Percentiles rank a stretch among this genome's conserved stretches.
phyloP scores from a whole-genome alignment of 2,113 vertebrate genomes.

The Meleagris gallopavo region DNA sequence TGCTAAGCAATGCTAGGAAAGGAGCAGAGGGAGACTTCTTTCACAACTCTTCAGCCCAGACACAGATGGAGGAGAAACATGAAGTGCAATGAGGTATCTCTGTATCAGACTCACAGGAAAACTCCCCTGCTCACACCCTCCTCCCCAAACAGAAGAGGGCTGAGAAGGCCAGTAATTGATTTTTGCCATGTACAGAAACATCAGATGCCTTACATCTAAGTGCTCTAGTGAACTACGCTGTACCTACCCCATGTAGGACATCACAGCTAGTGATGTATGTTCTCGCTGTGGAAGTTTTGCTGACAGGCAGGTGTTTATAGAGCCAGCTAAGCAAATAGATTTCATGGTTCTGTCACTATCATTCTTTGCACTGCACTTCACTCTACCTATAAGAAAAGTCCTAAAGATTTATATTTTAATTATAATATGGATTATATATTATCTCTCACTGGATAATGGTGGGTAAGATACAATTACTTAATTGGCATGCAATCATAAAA shows the following conservation, averaged over 20 bases:
- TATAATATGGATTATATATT: neutral
- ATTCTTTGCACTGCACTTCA: neutral
- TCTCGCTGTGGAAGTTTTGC: neutral
- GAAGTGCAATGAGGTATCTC: neutral
- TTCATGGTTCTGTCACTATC: neutral
- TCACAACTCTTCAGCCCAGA: neutral
- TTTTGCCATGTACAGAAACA: neutral
- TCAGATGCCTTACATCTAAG: neutral
- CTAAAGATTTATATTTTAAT: neutral
- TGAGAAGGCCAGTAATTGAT: neutral
- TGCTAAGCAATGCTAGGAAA: neutral
- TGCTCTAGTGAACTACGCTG: neutral
- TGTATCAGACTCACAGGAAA: neutral
- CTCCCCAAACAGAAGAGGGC: neutral
- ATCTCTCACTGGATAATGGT: neutral
- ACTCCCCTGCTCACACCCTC: neutral
- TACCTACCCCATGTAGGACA: neutral
- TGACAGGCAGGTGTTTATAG: neutral
- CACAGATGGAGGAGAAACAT: neutral
- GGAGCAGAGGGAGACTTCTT: neutral
- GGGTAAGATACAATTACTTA: neutral
- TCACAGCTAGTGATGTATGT: neutral
- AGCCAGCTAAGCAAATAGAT: neutral
- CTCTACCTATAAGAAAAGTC: neutral
- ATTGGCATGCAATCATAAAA: neutral